A percentile compares a stretch with the other conserved stretches of the same genome.
Evolutionary conservation across 2,797 vertebrate genomes (phyloP).

Genomic region (Diplodus sargus): DNA sequence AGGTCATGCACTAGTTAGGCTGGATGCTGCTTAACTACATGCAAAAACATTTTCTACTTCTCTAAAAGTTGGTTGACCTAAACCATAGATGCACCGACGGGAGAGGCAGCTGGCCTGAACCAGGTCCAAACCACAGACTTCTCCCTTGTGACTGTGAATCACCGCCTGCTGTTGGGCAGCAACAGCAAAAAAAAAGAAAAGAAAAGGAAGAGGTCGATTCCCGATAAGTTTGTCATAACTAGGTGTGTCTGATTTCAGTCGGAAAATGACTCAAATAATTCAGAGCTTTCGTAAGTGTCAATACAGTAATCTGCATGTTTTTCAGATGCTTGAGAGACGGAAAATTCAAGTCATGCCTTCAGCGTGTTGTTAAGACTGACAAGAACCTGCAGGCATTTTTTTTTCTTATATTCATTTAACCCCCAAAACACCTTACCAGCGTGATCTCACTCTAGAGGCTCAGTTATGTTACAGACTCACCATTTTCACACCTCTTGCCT

Average conservation of each 20-base stretch:
- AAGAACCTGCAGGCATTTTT: slow-evolving; percentile 5
- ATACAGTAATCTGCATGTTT: background rate
- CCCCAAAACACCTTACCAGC: background rate
- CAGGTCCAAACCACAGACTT: slow-evolving; percentile 68
- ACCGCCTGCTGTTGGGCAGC: slow-evolving; percentile 34
- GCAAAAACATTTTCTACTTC: slow-evolving; percentile 19
- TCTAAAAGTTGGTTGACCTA: slow-evolving; percentile 35
- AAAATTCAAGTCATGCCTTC: slow-evolving; percentile 26
- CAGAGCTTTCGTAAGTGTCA: background rate
- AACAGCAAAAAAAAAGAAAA: slow-evolving; percentile 3
- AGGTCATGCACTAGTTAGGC: background rate
- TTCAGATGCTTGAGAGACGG: slow-evolving; percentile 6
- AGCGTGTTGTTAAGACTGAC: slow-evolving; percentile 2
- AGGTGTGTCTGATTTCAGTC: slow-evolving; percentile 31
- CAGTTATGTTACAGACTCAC: slow-evolving; percentile 82
- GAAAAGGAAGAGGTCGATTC: slow-evolving; percentile 5
- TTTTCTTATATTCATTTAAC: background rate
- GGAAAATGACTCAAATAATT: slow-evolving; percentile 24
- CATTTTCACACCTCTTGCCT: slow-evolving; percentile 92
- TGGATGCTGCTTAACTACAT: slow-evolving; percentile 1
- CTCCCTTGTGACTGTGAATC: slow-evolving; percentile 67
- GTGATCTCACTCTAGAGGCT: background rate
- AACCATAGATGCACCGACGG: background rate
- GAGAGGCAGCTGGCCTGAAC: slow-evolving; percentile 64
- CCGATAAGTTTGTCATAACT: slow-evolving; percentile 12